A percentile compares a stretch with the other conserved stretches of the same genome.
Conservation (phyloP, 2,888 invertebrate genomes). For the Euplexia lucipara region DNA sequence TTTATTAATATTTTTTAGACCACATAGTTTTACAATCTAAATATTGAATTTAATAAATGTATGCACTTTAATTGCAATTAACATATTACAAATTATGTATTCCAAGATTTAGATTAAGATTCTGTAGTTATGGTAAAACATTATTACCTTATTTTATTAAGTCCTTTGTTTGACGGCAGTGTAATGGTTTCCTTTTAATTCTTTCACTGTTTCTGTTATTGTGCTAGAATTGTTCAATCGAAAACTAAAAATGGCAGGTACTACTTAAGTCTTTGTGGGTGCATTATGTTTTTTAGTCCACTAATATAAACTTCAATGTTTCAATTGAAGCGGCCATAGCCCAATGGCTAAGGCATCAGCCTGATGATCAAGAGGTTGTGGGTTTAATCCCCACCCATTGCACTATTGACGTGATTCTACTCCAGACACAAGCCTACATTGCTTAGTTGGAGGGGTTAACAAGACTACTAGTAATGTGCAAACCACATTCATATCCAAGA, state of each 20-base stretch:
- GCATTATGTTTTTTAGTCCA: not conserved
- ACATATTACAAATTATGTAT: not conserved
- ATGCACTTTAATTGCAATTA: too few species aligned
- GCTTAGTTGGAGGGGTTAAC: too few species aligned
- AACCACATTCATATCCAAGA: too few species aligned
- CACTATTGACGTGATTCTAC: too few species aligned
- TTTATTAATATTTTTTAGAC: not conserved
- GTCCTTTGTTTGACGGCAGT: not conserved
- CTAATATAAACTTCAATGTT: not conserved
- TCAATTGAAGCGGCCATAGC: too few species aligned
- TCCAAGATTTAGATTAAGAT: not conserved
- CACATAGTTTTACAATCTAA: too few species aligned
- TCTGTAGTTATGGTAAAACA: not conserved
- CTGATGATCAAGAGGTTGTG: too few species aligned
- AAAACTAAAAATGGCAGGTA: not conserved
- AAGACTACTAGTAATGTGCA: too few species aligned
- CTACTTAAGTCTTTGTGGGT: not conserved
- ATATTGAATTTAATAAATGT: too few species aligned
- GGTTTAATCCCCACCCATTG: too few species aligned
- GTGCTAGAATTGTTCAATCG: not conserved
- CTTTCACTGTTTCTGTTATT: slow-evolving; percentile 6
- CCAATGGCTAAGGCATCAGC: too few species aligned
- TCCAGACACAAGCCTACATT: too few species aligned
- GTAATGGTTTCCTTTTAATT: not conserved
- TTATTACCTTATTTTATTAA: not conserved